phyloP scores from a whole-genome alignment of 2,113 vertebrate species.

The Platichthys stellatus region DNA sequence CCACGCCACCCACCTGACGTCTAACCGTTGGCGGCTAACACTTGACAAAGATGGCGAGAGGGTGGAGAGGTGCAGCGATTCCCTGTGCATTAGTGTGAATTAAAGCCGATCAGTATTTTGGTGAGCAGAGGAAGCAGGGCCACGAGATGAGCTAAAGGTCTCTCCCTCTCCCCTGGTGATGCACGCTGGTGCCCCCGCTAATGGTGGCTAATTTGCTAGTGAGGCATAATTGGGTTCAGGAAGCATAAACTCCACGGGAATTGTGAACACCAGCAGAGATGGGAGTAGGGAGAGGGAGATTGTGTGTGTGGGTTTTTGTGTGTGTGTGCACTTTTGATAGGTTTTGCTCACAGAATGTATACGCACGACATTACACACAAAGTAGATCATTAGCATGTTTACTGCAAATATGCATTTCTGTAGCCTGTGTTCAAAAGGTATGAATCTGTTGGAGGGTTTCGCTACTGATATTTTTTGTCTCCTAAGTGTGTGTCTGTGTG shows the following conservation, averaged over 20 bases:
- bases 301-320: conserved; percentile 10
- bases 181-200: conserved; percentile 61
- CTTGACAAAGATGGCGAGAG: conserved; percentile 15
- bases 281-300: not conserved
- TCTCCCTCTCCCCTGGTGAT: conserved; percentile 66
- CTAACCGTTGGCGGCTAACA: not conserved
- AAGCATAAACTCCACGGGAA: conserved; percentile 66
- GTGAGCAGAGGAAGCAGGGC: conserved; percentile 65
- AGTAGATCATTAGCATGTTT: conserved; percentile 1
- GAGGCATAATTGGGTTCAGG: conserved; percentile 78
- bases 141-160: conserved; percentile 63
- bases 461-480: conserved; percentile 29
- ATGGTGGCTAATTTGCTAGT: conserved; percentile 79
- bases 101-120: conserved; percentile 72
- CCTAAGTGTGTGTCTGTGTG: not conserved
- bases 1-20: not conserved
- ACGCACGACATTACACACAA: conserved; percentile 14
- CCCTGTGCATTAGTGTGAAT: conserved; percentile 68
- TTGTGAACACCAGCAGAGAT: conserved; percentile 63
- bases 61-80: conserved; percentile 27
- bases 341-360: conserved; percentile 15
- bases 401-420: conserved; percentile 8
- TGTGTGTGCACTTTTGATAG: conserved; percentile 6
- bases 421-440: conserved; percentile 8
- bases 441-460: conserved; percentile 7